Evolutionary conservation across 2,888 invertebrate genomes (phyloP).

Genomic region (Hyppa rectilinea): DNA sequence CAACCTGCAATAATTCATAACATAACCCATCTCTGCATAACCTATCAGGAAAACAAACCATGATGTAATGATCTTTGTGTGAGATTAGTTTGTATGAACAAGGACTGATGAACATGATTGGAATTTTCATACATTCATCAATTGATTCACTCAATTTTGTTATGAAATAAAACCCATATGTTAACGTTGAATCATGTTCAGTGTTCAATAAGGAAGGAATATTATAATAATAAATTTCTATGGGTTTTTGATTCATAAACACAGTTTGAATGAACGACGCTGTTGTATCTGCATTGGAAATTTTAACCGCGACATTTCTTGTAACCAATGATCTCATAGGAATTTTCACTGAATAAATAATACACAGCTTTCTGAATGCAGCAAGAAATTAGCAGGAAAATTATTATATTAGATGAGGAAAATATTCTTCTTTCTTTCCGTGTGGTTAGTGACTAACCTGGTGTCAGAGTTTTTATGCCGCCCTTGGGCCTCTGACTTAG

Average conservation of each 20-base stretch:
- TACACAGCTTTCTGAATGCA: background rate
- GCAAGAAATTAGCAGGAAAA: background rate
- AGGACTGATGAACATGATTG: constrained; percentile 40
- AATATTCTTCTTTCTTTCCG: too few species aligned
- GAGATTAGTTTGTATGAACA: constrained; percentile 10
- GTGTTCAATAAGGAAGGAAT: constrained; percentile 1
- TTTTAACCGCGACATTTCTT: background rate
- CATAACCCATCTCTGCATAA: too few species aligned
- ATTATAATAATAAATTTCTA: background rate
- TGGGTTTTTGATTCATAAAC: background rate
- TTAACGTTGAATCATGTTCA: constrained; percentile 30
- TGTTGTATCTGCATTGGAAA: background rate
- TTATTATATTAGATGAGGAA: too few species aligned
- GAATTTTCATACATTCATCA: constrained; percentile 11
- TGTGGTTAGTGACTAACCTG: too few species aligned
- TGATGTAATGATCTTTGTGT: too few species aligned
- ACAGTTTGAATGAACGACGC: too few species aligned
- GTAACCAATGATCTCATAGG: background rate
- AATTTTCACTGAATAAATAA: constrained; percentile 15
- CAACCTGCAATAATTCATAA: too few species aligned
- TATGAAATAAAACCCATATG: constrained; percentile 41
- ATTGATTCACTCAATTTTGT: constrained; percentile 33
- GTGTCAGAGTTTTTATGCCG: too few species aligned
- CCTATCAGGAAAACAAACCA: too few species aligned
- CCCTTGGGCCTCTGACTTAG: too few species aligned